Evolutionary conservation across 2,113 vertebrate genomes (phyloP), one percentile per base, ranked within the genome.

Genomic region (Bolborhynchus lineola): DNA sequence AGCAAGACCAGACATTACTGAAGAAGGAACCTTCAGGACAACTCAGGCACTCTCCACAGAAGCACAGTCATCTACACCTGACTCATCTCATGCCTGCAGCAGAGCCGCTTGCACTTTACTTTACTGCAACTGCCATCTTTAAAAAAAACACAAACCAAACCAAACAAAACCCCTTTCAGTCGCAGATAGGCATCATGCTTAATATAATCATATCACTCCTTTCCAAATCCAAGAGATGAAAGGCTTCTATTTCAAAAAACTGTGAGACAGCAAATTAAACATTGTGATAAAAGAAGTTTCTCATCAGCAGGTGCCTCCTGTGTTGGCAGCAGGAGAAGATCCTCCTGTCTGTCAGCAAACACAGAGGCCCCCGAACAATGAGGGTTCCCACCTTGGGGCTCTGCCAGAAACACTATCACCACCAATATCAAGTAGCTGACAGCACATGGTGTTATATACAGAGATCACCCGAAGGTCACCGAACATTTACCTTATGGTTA

Each of bases 281-380:
- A 23, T 10, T 65, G 77, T 11, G 68, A 88, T 95, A 93, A 93
- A 76, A 64, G 88, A 89, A 79, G 63, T 72, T 96, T 91, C 90
- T 47, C 37, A 94, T 82, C 93, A 95, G 90, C 85, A 92, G 71
- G 90, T 96, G 93, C 88, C 82, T 95, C 85, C 81, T 28, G 9
- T 78, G 79, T 85, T 95, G 92, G 94, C 85, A 93, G 77, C 70
- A 93, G 62, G 41, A 3, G 3, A 69, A 94, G 91, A 86, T 37
- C 46, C 49, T 87, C 55, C 75, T 93, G 91, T 72, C 93, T 92
- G 85, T 86, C 91, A 91, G 81, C 69, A 94, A 95, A 69, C 64
- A 83, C 4, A 0, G 31, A 1, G 0, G 72, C 77, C 86, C 83
- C 47, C 10, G 3, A 70, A 94, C 88, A 94, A 93, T 86, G 79